Evolutionary conservation across 2,888 invertebrate species (phyloP).

Genomic region (Hydriomena furcata): DNA sequence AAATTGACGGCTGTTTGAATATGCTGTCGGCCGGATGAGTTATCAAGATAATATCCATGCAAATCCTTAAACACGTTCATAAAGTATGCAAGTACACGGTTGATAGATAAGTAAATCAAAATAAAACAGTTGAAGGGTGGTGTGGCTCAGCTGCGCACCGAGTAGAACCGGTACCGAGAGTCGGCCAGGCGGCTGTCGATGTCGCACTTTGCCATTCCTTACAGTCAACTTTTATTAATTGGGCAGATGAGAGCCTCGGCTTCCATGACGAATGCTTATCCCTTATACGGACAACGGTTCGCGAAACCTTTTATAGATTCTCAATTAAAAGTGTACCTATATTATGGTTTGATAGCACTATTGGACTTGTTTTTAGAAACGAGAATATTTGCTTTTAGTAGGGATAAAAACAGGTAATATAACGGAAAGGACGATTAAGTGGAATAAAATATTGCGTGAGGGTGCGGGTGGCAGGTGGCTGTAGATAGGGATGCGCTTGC

Average conservation of each 20-base stretch:
- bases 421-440: slow-evolving; percentile 83
- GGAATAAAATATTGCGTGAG: slow-evolving; percentile 82
- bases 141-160: slow-evolving; percentile 70
- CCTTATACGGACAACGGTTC: slow-evolving; percentile 76
- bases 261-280: slow-evolving; percentile 78
- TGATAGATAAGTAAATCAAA: slow-evolving; percentile 79
- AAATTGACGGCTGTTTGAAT: slow-evolving; percentile 27
- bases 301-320: slow-evolving; percentile 83
- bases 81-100: slow-evolving; percentile 51
- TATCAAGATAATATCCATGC: slow-evolving; percentile 49
- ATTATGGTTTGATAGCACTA: slow-evolving; percentile 80
- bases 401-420: slow-evolving; percentile 79
- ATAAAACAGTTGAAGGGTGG: slow-evolving; percentile 72
- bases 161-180: slow-evolving; percentile 65
- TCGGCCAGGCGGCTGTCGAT: slow-evolving; percentile 60
- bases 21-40: slow-evolving; percentile 33
- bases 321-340: slow-evolving; percentile 83
- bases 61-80: slow-evolving; percentile 52
- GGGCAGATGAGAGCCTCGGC: slow-evolving; percentile 81
- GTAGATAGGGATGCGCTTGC: slow-evolving; percentile 55
- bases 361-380: slow-evolving; percentile 74
- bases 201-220: slow-evolving; percentile 72
- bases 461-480: slow-evolving; percentile 81
- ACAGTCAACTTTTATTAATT: slow-evolving; percentile 83
- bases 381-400: slow-evolving; percentile 81